These are phyloP conservation scores for Gonocerus acuteangulatus DNA, from an alignment of 2,888 invertebrate genomes.

Conservation along the genomic window DNA sequence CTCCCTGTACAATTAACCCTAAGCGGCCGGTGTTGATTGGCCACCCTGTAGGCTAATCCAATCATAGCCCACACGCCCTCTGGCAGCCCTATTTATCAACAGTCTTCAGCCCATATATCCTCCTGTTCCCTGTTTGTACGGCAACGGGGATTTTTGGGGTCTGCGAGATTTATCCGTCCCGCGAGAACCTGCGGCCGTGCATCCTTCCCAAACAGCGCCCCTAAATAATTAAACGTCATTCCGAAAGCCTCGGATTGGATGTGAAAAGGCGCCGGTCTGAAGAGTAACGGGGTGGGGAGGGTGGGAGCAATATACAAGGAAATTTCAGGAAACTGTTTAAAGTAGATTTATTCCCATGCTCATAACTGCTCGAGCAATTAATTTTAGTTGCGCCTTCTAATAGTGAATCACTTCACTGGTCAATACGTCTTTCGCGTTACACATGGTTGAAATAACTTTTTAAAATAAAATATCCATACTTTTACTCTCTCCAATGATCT, in stretches of 20 bases:
- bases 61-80: background rate
- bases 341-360: too few species aligned
- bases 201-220: background rate
- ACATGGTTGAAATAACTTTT: too few species aligned
- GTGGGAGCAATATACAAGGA: too few species aligned
- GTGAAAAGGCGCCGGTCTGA: background rate
- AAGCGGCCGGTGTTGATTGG: background rate
- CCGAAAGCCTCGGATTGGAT: background rate
- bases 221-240: conserved; percentile 1
- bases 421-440: too few species aligned
- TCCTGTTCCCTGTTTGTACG: background rate
- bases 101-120: background rate
- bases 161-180: background rate
- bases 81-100: background rate
- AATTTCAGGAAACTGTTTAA: too few species aligned
- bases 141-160: background rate
- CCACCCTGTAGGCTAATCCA: background rate
- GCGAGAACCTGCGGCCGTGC: background rate
- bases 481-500: too few species aligned
- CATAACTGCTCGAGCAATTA: too few species aligned
- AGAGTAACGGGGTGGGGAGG: background rate
- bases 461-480: too few species aligned
- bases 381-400: too few species aligned
- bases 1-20: background rate
- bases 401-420: too few species aligned